A percentile compares a stretch with the other conserved stretches of the same genome.
phyloP scores from a whole-genome alignment of 2,888 invertebrate genomes.

The Mimas tiliae region DNA sequence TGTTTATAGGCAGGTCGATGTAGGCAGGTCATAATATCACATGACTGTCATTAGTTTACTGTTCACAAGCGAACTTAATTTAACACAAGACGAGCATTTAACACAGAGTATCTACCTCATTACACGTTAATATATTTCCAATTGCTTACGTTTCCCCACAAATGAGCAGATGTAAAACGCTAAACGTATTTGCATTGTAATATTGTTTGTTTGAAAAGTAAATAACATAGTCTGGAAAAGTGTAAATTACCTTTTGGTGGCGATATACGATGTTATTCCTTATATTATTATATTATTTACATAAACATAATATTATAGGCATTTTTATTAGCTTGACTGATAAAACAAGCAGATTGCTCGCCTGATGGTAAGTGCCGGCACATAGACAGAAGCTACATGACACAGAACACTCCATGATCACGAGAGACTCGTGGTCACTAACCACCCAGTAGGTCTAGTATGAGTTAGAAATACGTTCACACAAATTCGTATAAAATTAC shows the following conservation, averaged over 20 bases:
- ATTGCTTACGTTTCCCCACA: constrained; percentile 5
- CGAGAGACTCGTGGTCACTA: too few relatives aligned
- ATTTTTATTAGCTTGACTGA: too few relatives aligned
- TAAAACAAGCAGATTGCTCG: too few relatives aligned
- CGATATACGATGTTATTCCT: too few relatives aligned
- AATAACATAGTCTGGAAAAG: neutral
- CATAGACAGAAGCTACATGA: too few relatives aligned
- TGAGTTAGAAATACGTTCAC: too few relatives aligned
- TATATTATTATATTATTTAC: too few relatives aligned
- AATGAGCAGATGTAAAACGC: neutral
- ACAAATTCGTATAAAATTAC: too few relatives aligned
- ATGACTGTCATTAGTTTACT: neutral
- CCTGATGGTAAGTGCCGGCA: too few relatives aligned
- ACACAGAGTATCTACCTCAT: neutral
- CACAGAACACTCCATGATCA: too few relatives aligned
- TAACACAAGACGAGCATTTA: neutral
- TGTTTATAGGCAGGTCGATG: neutral
- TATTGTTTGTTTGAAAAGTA: neutral
- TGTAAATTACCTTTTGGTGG: neutral
- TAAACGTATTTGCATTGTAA: neutral
- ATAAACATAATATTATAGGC: too few relatives aligned
- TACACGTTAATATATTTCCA: neutral
- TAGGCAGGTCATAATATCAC: neutral
- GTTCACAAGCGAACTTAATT: neutral
- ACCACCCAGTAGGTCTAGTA: too few relatives aligned